These are phyloP conservation scores for Drosophila longiperda DNA, from an alignment of 2,888 invertebrate genomes.

Conservation along the genomic window DNA sequence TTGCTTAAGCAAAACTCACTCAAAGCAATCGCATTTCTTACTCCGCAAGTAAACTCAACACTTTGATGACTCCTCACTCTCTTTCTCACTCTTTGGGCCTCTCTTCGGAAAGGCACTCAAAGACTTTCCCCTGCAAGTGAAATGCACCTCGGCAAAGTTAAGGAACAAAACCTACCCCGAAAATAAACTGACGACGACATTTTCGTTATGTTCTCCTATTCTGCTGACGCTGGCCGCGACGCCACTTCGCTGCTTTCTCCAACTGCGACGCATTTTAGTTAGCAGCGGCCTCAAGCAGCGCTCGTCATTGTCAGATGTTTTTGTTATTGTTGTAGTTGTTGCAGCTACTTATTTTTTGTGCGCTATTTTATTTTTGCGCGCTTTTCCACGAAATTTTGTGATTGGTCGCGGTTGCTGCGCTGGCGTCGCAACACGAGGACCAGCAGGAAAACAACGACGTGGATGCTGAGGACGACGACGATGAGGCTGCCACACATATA, in stretches of 20 bases:
- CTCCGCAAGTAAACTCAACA: conserved; percentile 7
- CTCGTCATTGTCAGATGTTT: conserved; percentile 63
- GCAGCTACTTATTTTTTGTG: conserved; percentile 73
- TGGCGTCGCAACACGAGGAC: conserved; percentile 59
- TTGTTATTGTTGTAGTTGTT: conserved; percentile 47
- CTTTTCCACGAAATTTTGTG: conserved; percentile 81
- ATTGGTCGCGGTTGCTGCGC: conserved; percentile 74
- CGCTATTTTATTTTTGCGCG: conserved; percentile 77
- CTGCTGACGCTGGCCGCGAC: conserved; percentile 45
- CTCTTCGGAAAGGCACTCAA: conserved; percentile 38
- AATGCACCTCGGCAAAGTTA: conserved; percentile 33
- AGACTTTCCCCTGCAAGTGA: conserved; percentile 45
- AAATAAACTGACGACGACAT: conserved; percentile 16
- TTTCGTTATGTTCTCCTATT: conserved; percentile 66
- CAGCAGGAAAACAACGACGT: conserved; percentile 58
- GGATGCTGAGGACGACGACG: conserved; percentile 63
- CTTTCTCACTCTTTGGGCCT: neutral
- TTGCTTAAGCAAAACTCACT: conserved; percentile 40
- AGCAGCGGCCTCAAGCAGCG: conserved; percentile 67
- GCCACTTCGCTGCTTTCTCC: conserved; percentile 60
- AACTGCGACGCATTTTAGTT: conserved; percentile 68
- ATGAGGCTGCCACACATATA: conserved; percentile 43
- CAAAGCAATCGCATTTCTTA: conserved; percentile 27
- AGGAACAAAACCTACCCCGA: conserved; percentile 69
- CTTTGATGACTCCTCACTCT: neutral